Conservation (phyloP, 1,140 invertebrate species). For the Polyergus mexicanus region DNA sequence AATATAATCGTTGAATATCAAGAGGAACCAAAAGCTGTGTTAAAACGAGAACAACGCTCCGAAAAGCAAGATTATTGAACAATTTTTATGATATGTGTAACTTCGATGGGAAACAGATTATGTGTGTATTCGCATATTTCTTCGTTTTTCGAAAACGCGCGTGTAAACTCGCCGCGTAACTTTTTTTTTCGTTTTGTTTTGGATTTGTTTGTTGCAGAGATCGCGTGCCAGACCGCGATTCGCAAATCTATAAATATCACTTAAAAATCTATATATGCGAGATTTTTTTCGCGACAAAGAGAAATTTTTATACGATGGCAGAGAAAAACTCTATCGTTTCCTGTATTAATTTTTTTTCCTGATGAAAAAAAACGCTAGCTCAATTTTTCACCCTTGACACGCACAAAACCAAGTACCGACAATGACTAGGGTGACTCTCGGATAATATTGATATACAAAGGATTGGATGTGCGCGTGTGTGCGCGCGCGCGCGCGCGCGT, state of each 20-base stretch:
- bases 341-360: constrained; percentile 26
- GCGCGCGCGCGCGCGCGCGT: too few species aligned
- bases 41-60: not conserved
- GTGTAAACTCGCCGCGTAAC: not conserved
- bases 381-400: constrained; percentile 54
- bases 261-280: constrained; percentile 45
- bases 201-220: not conserved
- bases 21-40: not conserved
- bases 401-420: constrained; percentile 47
- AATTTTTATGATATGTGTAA: constrained; percentile 21
- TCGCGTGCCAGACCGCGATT: not conserved
- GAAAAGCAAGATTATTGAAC: not conserved
- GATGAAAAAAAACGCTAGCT: constrained; percentile 17
- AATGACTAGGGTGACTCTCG: constrained; percentile 33
- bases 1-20: constrained; percentile 4
- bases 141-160: constrained; percentile 1
- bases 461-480: constrained; percentile 14
- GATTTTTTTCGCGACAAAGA: not conserved
- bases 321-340: constrained; percentile 14
- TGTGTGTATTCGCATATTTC: constrained; percentile 15
- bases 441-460: constrained; percentile 62
- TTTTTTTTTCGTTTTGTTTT: not conserved
- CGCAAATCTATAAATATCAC: constrained; percentile 49
- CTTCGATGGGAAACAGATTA: not conserved
- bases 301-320: constrained; percentile 6